A percentile compares a stretch with the other conserved stretches of the same genome.
Evolutionary conservation across 2,888 invertebrate species (phyloP).

Genomic region (Candidula unifasciata): DNA sequence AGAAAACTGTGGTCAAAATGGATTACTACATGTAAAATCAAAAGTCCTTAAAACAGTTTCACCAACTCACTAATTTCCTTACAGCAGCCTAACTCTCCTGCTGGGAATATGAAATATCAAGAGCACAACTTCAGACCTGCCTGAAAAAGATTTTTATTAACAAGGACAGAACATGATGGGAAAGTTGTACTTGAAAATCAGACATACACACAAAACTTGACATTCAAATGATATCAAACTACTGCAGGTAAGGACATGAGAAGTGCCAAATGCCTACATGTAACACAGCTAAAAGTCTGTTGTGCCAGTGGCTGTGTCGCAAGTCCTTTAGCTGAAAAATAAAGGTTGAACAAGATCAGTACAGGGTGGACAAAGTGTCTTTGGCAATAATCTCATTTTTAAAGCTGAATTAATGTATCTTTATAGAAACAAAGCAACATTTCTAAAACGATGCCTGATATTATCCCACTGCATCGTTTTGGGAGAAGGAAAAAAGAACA

Average conservation of each 20-base stretch:
- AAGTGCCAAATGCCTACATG: conserved; percentile 54
- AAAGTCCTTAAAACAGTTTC: background rate
- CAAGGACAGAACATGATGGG: conserved; percentile 1
- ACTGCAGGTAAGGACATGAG: conserved; percentile 25
- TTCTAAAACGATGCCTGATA: too few species aligned
- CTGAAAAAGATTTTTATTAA: conserved; percentile 16
- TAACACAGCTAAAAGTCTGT: conserved; percentile 52
- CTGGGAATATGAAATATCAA: conserved; percentile 3
- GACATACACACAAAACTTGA: background rate
- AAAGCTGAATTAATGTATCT: too few species aligned
- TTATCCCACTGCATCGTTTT: too few species aligned
- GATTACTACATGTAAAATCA: too few species aligned
- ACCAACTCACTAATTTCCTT: background rate
- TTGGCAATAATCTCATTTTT: background rate
- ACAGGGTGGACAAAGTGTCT: background rate
- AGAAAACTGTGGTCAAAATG: too few species aligned
- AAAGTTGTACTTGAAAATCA: conserved; percentile 43
- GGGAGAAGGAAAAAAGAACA: too few species aligned
- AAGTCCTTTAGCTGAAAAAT: conserved; percentile 46
- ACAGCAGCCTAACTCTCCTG: conserved; percentile 24
- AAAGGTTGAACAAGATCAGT: conserved; percentile 22
- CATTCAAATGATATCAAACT: background rate
- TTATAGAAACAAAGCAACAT: too few species aligned
- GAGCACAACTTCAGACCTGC: conserved; percentile 35
- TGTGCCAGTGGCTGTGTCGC: conserved; percentile 50